Evolutionary conservation across 2,888 invertebrate species (phyloP), one percentile per base, ranked within the genome.

Genomic region (Diaprepes abbreviatus): DNA sequence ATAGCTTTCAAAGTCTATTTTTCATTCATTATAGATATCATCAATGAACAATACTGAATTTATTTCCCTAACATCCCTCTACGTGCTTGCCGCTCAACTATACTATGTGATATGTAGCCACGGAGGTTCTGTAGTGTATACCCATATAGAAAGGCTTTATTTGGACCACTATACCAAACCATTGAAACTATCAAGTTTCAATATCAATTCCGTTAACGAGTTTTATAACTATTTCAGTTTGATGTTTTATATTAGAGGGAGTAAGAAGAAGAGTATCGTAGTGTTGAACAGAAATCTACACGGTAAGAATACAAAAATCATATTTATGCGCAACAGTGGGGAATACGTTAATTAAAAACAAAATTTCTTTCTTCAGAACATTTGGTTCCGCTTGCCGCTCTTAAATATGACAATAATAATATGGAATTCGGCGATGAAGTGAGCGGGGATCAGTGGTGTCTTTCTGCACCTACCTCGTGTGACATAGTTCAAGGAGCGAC

Each of bases 211-310:
- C 10, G 74, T 83, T 6, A 81, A 82, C 62, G 82, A 84, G 17
- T 79, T 85, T 38, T 75, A 83, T 35, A 76, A 76, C 43, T 73
- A 79, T 45, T 81, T 84, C 65, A 81, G 79, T 69, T 81, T 82
- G 70, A 74, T 84, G 57, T 76, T 84, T 65, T 79, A 82, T 38
- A 72, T 83, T n/a, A 75, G 77, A 36, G 78, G 79, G 6, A 75
- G 77, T 36, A 83, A 84, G 69, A 79, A 86, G 70, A 86, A 85
- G 62, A 75, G 74, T 48, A 78, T 83, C 31, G 80, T 88, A 48
- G 82, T 85, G 14, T 82, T 89, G 7, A 88, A 87, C 75, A 85
- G 83, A 66, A 85, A 85, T 73, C 79, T 88, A 57, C 79, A 84
- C 67, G 83, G 87, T 87, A 79, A 74, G 80, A 36, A 17, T 43